These are phyloP conservation scores for Anser cygnoides DNA, from an alignment of 2,113 vertebrate species.

Conservation along the genomic window DNA sequence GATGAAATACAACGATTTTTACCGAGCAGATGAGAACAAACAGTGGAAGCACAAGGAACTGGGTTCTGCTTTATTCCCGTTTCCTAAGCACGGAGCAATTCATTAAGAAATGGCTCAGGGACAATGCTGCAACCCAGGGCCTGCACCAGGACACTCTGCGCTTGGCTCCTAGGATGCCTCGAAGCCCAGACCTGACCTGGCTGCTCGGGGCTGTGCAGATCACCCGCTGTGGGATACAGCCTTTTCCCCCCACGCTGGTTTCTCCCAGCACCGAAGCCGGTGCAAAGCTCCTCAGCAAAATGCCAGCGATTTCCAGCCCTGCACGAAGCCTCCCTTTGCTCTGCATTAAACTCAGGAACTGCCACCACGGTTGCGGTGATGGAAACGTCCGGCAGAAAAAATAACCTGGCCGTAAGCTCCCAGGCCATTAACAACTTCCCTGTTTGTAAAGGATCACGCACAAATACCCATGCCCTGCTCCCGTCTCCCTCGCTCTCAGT, in stretches of 20 bases:
- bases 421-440: background rate
- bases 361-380: background rate
- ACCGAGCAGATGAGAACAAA: background rate
- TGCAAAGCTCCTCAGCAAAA: background rate
- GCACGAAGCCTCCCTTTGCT: background rate
- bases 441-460: background rate
- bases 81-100: background rate
- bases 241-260: background rate
- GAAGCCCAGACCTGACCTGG: background rate
- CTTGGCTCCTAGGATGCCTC: background rate
- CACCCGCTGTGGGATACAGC: background rate
- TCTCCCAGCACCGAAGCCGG: fast-evolving
- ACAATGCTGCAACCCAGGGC: fast-evolving
- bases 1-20: background rate
- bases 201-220: background rate
- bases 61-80: background rate
- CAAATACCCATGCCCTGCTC: background rate
- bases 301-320: background rate
- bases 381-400: background rate
- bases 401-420: fast-evolving
- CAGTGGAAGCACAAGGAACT: background rate
- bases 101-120: background rate
- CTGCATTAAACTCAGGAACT: background rate
- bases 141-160: fast-evolving
- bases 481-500: fast-evolving